A percentile compares a stretch with the other conserved stretches of the same genome.
These are phyloP conservation scores for Holocentrus rufus DNA, from an alignment of 2,797 vertebrate genomes.

Conservation along the genomic window DNA sequence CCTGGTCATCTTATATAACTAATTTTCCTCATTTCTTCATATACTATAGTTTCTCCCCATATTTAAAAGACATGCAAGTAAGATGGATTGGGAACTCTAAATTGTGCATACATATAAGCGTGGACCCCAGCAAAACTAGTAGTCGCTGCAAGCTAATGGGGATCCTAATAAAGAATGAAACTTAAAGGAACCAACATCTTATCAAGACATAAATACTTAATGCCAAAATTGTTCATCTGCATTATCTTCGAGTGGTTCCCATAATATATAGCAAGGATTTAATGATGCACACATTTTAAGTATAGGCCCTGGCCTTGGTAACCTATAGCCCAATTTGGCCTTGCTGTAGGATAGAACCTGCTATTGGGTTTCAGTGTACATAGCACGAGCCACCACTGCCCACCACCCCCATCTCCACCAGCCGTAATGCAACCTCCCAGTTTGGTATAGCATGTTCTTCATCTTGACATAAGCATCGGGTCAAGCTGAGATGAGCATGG, in stretches of 20 bases:
- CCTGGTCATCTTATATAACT: background rate
- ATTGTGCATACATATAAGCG: background rate
- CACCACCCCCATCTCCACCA: too few species aligned
- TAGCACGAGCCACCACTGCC: background rate
- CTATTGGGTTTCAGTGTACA: conserved; percentile 29
- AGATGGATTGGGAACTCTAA: conserved; percentile 9
- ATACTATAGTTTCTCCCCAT: conserved; percentile 28
- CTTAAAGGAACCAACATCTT: too few species aligned
- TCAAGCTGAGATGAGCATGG: conserved; percentile 11
- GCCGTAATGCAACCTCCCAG: conserved; percentile 57
- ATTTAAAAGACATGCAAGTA: conserved; percentile 26
- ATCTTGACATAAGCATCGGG: conserved; percentile 37
- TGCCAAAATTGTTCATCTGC: background rate
- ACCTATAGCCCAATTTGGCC: conserved; percentile 13
- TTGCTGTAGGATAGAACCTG: conserved; percentile 4
- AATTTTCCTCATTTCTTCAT: conserved; percentile 6
- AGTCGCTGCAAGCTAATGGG: background rate
- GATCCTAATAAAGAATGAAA: too few species aligned
- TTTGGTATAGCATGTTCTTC: conserved; percentile 21
- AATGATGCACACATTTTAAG: conserved; percentile 1
- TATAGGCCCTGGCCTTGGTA: background rate
- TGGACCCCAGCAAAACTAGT: background rate
- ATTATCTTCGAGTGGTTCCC: background rate
- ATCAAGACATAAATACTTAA: too few species aligned
- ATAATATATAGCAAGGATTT: background rate